Conservation (phyloP, 2,113 vertebrate genomes). For the Ceyx melanurus region DNA sequence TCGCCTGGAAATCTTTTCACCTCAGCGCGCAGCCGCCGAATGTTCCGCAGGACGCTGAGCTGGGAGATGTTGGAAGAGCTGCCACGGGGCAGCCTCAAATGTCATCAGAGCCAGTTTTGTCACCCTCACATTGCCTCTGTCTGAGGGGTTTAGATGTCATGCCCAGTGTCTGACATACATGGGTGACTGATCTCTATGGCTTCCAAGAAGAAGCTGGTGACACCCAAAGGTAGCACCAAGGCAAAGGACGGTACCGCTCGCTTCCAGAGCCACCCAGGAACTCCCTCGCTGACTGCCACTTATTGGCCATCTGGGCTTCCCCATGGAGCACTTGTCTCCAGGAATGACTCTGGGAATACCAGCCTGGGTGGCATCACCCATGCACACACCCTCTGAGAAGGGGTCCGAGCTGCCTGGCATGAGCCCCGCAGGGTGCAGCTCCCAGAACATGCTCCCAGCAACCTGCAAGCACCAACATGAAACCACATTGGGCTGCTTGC, state of each 20-base stretch:
- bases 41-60: not conserved
- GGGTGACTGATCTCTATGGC: accelerated
- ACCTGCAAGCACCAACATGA: not conserved
- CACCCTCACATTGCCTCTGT: not conserved
- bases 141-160: not conserved
- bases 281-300: not conserved
- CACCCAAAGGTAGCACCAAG: not conserved
- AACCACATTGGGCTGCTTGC: accelerated
- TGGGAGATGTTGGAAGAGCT: not conserved
- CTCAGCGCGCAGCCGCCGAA: not conserved
- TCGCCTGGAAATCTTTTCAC: conserved; percentile 30
- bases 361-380: not conserved
- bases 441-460: not conserved
- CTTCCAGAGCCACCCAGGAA: not conserved
- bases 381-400: accelerated
- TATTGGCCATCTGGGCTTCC: not conserved
- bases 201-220: not conserved
- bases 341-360: accelerated
- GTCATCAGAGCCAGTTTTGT: not conserved
- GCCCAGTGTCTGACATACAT: not conserved
- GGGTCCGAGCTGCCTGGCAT: not conserved
- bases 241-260: accelerated
- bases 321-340: not conserved
- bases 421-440: not conserved
- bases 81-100: not conserved